Conservation (phyloP, 2,888 invertebrate species). For the Cantharis rufa region DNA sequence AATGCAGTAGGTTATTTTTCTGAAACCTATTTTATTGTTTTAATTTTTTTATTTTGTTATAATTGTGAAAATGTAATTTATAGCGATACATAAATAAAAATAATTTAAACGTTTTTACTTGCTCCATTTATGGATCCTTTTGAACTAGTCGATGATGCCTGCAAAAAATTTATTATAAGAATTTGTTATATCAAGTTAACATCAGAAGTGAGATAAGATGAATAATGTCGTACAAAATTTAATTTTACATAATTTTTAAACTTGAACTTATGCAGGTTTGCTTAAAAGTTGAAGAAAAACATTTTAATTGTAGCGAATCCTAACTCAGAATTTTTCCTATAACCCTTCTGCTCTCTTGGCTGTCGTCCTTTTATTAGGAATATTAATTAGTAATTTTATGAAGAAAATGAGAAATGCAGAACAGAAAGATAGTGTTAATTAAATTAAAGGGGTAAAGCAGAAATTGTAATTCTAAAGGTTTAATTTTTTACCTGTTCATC, state of each 20-base stretch:
- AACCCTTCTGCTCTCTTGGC: too few relatives aligned
- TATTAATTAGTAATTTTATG: too few relatives aligned
- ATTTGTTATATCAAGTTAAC: neutral
- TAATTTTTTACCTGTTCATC: slow-evolving; percentile 6
- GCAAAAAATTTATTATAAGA: neutral
- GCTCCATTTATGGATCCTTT: neutral
- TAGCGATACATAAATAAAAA: neutral
- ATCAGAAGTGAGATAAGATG: neutral
- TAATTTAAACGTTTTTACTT: neutral
- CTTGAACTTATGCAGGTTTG: too few relatives aligned
- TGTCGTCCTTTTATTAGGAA: too few relatives aligned
- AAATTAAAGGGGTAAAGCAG: too few relatives aligned
- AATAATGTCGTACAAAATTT: too few relatives aligned
- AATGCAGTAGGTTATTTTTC: neutral
- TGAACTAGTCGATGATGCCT: neutral
- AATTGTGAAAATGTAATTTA: neutral
- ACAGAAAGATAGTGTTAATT: too few relatives aligned
- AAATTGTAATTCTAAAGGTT: neutral
- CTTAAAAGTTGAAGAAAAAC: too few relatives aligned
- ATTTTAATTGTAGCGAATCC: too few relatives aligned
- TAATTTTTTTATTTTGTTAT: neutral
- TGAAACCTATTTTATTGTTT: neutral
- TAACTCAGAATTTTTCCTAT: too few relatives aligned
- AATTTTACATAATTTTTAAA: too few relatives aligned
- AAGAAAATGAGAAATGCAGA: too few relatives aligned